Conservation (phyloP, 2,888 invertebrate species). For the Caradrina clavipalpis region DNA sequence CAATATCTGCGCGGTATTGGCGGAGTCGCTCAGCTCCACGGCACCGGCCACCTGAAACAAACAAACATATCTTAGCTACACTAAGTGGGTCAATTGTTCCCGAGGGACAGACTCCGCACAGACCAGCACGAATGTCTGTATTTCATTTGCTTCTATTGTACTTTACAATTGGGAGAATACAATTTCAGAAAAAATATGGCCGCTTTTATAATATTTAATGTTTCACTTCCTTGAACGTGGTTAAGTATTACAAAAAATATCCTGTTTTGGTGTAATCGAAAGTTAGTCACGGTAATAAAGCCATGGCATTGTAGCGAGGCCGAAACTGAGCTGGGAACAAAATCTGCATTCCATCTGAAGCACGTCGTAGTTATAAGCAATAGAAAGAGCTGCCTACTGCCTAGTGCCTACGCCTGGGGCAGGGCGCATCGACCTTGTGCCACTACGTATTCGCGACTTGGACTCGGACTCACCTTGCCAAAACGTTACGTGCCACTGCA, state of each 20-base stretch:
- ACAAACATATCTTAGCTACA: conserved; percentile 75
- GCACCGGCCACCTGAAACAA: conserved; percentile 87
- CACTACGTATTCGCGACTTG: conserved; percentile 69
- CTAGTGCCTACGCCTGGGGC: conserved; percentile 47
- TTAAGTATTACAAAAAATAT: conserved; percentile 16
- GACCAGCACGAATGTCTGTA: conserved; percentile 56
- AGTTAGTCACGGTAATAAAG: conserved; percentile 35
- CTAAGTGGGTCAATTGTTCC: conserved; percentile 84
- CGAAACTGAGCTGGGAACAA: conserved; percentile 42
- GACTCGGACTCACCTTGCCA: conserved; percentile 72
- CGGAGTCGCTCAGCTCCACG: conserved; percentile 83
- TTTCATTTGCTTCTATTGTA: conserved; percentile 54
- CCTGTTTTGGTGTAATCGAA: conserved; percentile 27
- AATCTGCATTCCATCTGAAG: conserved; percentile 57
- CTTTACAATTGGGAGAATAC: conserved; percentile 28
- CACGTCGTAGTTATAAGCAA: conserved; percentile 61
- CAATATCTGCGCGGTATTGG: conserved; percentile 82
- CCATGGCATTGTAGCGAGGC: conserved; percentile 54
- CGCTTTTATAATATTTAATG: conserved; percentile 6
- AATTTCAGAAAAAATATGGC: conserved; percentile 14
- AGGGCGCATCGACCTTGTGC: conserved; percentile 72
- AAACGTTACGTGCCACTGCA: conserved; percentile 63
- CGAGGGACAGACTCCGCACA: conserved; percentile 60
- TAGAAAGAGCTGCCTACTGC: conserved; percentile 63
- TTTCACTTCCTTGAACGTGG: conserved; percentile 17